A percentile compares a stretch with the other conserved stretches of the same genome.
phyloP scores from a whole-genome alignment of 1,140 invertebrate genomes.

The Arctopsyche grandis region DNA sequence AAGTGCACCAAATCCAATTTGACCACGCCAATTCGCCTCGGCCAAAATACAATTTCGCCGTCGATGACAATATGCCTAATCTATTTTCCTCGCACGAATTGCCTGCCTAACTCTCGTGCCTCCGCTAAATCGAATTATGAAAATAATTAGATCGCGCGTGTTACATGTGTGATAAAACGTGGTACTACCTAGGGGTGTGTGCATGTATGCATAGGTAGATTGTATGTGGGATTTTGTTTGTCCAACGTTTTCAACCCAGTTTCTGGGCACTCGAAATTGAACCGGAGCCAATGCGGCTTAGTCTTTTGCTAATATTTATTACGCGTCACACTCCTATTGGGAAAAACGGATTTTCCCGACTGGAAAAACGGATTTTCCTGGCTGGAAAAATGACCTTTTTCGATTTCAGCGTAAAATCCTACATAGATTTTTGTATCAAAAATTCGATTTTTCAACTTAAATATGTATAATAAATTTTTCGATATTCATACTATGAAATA shows the following conservation, averaged over 20 bases:
- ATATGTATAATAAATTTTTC: too few relatives aligned
- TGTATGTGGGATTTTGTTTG: not conserved
- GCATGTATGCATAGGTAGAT: not conserved
- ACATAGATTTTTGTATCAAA: too few relatives aligned
- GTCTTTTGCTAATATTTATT: slow-evolving; percentile 16
- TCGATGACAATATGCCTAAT: slow-evolving; percentile 1
- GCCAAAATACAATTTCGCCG: not conserved
- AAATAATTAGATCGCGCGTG: not conserved
- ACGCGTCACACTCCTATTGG: not conserved
- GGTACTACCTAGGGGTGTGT: not conserved
- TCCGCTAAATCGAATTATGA: not conserved
- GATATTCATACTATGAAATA: too few relatives aligned
- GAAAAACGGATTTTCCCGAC: not conserved
- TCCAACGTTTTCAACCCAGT: not conserved
- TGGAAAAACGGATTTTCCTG: not conserved
- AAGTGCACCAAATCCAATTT: slow-evolving; percentile 1
- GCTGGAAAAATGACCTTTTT: not conserved
- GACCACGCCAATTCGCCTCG: not conserved
- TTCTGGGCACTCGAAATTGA: not conserved
- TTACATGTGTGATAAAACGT: too few relatives aligned
- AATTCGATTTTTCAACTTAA: too few relatives aligned
- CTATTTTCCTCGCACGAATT: not conserved
- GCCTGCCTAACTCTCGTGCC: not conserved
- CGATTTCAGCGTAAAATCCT: too few relatives aligned
- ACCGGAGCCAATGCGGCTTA: slow-evolving; percentile 21